A percentile compares a stretch with the other conserved stretches of the same genome.
Evolutionary conservation across 2,888 invertebrate species (phyloP).

Genomic region (Taphrorychus bicolor): DNA sequence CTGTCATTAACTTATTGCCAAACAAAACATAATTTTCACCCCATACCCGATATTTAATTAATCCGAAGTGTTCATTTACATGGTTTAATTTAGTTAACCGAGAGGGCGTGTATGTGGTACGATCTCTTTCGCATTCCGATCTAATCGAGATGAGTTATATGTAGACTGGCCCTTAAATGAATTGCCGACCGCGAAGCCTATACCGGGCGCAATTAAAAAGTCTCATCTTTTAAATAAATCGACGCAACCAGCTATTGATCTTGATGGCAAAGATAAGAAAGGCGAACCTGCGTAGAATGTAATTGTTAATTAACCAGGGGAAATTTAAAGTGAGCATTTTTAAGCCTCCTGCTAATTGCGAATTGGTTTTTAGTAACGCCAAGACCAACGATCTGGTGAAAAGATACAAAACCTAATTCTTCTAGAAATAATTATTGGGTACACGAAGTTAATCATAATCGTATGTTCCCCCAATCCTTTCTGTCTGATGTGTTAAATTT

Average conservation of each 20-base stretch:
- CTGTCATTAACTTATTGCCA: neutral
- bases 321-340: conserved; percentile 21
- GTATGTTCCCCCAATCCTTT: neutral
- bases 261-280: conserved; percentile 27
- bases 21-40: conserved; percentile 13
- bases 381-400: neutral
- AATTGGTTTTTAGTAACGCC: neutral
- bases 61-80: conserved; percentile 51
- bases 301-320: conserved; percentile 32
- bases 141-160: conserved; percentile 56
- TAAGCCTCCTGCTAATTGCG: conserved; percentile 6
- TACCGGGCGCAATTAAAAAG: conserved; percentile 35
- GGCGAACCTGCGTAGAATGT: conserved; percentile 11
- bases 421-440: neutral
- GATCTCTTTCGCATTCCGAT: conserved; percentile 55
- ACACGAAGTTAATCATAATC: neutral
- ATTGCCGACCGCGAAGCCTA: conserved; percentile 26
- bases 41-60: conserved; percentile 49
- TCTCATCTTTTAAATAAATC: conserved; percentile 34
- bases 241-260: conserved; percentile 22
- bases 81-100: conserved; percentile 54
- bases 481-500: neutral
- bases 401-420: neutral
- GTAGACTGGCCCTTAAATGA: conserved; percentile 42
- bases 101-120: conserved; percentile 50